phyloP scores from a whole-genome alignment of 2,797 vertebrate species.

The Scleropages formosus region DNA sequence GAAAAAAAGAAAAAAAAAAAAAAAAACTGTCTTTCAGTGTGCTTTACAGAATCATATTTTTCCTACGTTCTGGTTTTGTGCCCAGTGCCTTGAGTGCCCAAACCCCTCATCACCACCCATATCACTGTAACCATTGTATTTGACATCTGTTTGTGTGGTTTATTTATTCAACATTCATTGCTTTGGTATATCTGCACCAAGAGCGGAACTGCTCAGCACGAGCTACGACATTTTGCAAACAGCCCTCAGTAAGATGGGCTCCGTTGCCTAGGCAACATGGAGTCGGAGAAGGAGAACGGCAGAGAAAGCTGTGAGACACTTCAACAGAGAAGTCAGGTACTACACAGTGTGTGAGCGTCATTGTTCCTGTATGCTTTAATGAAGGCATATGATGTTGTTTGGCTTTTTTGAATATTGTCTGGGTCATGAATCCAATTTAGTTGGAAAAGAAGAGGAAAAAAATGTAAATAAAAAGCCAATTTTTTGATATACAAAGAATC shows the following conservation, averaged over 20 bases:
- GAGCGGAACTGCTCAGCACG: conserved; percentile 36
- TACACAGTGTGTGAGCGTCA: conserved; percentile 32
- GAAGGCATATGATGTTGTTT: conserved; percentile 22
- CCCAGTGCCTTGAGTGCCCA: neutral
- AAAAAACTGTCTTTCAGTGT: neutral
- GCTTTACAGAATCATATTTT: neutral
- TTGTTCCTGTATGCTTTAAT: conserved; percentile 15
- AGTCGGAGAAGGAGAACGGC: conserved; percentile 46
- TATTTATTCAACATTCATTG: conserved; percentile 7
- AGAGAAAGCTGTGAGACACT: conserved; percentile 47
- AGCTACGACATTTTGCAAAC: conserved; percentile 40
- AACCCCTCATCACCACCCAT: neutral
- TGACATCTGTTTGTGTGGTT: neutral
- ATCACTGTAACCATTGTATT: neutral
- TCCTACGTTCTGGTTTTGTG: neutral
- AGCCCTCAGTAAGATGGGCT: conserved; percentile 36
- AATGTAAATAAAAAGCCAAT: neutral
- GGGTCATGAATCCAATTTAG: conserved; percentile 13
- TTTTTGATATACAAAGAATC: conserved; percentile 13
- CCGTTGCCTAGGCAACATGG: conserved; percentile 56
- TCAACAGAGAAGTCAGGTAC: conserved; percentile 48
- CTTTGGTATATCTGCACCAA: conserved; percentile 7
- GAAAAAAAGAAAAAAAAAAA: no score
- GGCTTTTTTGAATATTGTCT: neutral
- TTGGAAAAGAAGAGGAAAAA: neutral